Evolutionary conservation across 2,888 invertebrate genomes (phyloP).

Genomic region (Cepaea hortensis): DNA sequence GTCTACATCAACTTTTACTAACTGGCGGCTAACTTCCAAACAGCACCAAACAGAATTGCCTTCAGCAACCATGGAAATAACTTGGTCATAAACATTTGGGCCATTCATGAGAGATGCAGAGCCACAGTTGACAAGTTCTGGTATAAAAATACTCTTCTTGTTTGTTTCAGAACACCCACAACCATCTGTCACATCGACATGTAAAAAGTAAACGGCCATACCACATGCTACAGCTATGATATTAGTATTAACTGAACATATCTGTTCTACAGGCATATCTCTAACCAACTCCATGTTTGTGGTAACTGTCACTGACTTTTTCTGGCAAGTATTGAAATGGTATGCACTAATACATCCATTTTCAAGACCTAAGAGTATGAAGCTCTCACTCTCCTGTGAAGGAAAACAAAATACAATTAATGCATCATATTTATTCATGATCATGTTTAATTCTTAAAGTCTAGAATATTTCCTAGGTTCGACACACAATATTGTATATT

Average conservation of each 20-base stretch:
- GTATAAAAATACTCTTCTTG: not conserved
- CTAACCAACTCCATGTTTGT: constrained; percentile 5
- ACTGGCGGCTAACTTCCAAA: constrained; percentile 4
- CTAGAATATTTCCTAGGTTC: too few species aligned
- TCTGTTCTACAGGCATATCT: not conserved
- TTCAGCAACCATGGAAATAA: constrained; percentile 23
- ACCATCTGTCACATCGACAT: not conserved
- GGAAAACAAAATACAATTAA: not conserved
- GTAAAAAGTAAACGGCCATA: constrained; percentile 9
- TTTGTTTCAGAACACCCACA: not conserved
- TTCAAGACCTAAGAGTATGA: constrained; percentile 26
- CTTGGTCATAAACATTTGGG: constrained; percentile 9
- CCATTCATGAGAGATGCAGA: not conserved
- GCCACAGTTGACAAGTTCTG: constrained; percentile 19
- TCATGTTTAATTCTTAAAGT: not conserved
- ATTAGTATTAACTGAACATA: not conserved
- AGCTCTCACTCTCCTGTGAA: constrained; percentile 15
- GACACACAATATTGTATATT: too few species aligned
- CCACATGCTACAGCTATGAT: constrained; percentile 37
- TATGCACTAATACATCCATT: constrained; percentile 19
- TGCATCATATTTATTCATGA: not conserved
- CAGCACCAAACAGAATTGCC: constrained; percentile 28
- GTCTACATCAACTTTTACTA: constrained; percentile 22
- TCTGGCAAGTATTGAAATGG: constrained; percentile 9
- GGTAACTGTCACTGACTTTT: constrained; percentile 15